Conservation (phyloP, 2,113 vertebrate genomes). For the Ammodytes marinus region DNA sequence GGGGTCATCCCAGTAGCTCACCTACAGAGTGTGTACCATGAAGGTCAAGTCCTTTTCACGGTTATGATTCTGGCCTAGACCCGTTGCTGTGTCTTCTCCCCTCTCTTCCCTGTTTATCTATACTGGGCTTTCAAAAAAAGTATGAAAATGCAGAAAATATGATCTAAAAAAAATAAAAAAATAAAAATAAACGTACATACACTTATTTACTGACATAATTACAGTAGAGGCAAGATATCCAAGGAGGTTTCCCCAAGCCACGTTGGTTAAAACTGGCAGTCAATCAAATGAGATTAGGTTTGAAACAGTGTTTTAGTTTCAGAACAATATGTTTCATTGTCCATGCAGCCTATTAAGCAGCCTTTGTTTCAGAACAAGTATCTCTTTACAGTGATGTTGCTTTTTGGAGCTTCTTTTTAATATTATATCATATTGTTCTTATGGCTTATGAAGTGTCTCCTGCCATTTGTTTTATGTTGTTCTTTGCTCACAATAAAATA, state of each 20-base stretch:
- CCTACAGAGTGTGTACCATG: no score
- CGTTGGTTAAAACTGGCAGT: slow-evolving; percentile 19
- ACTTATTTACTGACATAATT: background rate
- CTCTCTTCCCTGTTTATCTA: no score
- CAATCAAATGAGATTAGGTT: slow-evolving; percentile 16
- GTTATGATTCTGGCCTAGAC: no score
- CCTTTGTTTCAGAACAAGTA: background rate
- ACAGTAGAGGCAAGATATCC: background rate
- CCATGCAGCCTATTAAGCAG: slow-evolving; percentile 3
- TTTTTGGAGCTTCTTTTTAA: slow-evolving; percentile 20
- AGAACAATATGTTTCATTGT: slow-evolving; percentile 14
- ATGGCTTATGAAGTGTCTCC: slow-evolving; percentile 29
- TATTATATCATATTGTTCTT: slow-evolving; percentile 22
- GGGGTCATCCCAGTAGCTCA: no score
- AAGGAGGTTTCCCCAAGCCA: background rate
- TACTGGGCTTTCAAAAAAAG: no score
- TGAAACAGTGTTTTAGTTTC: background rate
- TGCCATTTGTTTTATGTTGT: slow-evolving; percentile 32
- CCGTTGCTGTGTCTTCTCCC: no score
- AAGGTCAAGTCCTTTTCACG: no score
- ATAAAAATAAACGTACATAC: no score
- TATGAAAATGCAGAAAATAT: no score
- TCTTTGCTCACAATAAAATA: slow-evolving; percentile 30
- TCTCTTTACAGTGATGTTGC: slow-evolving; percentile 37
- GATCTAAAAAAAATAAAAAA: no score